A percentile compares a stretch with the other conserved stretches of the same genome.
Conservation (phyloP, 92 coral and sea anemone species). For the Phenganax marumi region DNA sequence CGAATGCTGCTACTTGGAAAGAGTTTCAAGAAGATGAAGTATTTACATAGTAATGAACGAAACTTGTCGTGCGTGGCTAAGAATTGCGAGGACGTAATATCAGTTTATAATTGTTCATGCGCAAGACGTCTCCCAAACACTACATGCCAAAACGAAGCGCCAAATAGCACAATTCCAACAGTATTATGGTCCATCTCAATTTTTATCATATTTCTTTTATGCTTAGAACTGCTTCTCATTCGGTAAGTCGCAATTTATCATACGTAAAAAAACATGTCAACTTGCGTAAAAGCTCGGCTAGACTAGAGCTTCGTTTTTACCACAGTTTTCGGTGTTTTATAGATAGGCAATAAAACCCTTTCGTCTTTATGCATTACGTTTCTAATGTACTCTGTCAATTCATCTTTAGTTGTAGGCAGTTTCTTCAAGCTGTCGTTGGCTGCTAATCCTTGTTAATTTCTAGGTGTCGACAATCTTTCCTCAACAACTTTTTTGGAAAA, state of each 20-base stretch:
- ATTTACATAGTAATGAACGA: background rate
- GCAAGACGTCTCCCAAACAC: background rate
- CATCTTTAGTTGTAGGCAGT: background rate
- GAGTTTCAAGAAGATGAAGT: background rate
- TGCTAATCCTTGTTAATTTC: background rate
- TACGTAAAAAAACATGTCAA: background rate
- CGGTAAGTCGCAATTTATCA: slow-evolving; percentile 12
- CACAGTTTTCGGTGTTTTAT: no score
- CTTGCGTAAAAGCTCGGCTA: no score
- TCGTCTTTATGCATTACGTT: no score
- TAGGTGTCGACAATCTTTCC: slow-evolving; percentile 4
- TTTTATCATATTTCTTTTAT: background rate
- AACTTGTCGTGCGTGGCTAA: slow-evolving; percentile 1
- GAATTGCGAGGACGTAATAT: background rate
- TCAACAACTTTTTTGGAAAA: slow-evolving; percentile 33
- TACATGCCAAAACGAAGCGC: background rate
- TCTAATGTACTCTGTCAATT: background rate
- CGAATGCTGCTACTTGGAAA: background rate
- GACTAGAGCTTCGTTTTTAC: no score
- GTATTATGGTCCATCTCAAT: slow-evolving; percentile 29
- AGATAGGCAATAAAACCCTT: no score
- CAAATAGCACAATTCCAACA: slow-evolving; percentile 6
- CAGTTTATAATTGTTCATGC: slow-evolving; percentile 2
- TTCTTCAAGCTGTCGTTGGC: background rate
- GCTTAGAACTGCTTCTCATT: background rate